Evolutionary conservation across 2,113 vertebrate species (phyloP).

Genomic region (Laticauda colubrina): DNA sequence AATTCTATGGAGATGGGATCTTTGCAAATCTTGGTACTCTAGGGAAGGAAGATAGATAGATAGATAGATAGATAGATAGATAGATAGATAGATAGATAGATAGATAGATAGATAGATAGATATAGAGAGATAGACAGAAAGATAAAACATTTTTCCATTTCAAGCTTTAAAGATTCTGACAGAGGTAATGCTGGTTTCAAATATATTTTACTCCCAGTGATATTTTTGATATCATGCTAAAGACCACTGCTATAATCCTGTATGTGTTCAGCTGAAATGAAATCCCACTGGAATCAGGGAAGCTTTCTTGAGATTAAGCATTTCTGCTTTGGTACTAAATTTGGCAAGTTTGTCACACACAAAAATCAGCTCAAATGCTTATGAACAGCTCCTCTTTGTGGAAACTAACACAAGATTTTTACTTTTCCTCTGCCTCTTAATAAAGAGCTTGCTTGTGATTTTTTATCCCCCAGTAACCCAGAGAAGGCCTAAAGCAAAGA

Average conservation of each 20-base stretch:
- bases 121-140: no score
- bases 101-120: no score
- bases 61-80: no score
- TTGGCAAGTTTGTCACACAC: background rate
- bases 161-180: background rate
- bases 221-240: background rate
- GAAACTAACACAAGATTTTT: background rate
- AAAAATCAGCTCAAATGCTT: background rate
- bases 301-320: background rate
- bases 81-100: no score
- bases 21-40: background rate
- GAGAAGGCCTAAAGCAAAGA: constrained; percentile 16
- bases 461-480: background rate
- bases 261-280: background rate
- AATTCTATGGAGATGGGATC: background rate
- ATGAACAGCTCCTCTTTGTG: background rate
- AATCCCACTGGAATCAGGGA: background rate
- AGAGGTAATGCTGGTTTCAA: background rate
- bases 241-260: background rate
- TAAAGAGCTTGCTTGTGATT: background rate
- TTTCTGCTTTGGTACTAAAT: background rate
- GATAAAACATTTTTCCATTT: background rate
- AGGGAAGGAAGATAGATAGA: background rate
- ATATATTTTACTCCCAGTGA: background rate
- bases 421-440: constrained; percentile 4